Base-by-base conservation (phyloP, 37 sponge, comb jelly and placozoan species). In the Chondrosia reniformis region DNA sequence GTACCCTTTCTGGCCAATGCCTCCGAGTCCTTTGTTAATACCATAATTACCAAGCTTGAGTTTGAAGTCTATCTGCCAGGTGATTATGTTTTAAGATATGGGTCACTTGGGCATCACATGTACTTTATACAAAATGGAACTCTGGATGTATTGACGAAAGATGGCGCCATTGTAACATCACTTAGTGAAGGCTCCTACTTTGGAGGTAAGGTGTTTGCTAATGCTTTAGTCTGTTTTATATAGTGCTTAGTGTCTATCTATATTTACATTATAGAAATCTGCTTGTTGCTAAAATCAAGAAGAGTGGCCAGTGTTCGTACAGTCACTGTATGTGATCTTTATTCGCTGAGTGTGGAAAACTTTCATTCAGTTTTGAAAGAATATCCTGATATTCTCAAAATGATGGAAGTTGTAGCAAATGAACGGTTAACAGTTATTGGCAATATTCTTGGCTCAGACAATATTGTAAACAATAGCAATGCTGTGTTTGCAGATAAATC, bases 61-160 rank as follows among this genome's bases (percentile, higher is more conserved):
- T 87, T 82, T 46, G 88, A 87, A 5, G 88, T 87, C 61, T 87
- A 81, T 57, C 83, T 87, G 15, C 79, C 80, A 3, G 83, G 75
- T 7, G 83, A 87, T 27, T 74, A 31, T 66, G 78, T 87, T 44
- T 74, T 82, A 32, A 65, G 33, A 13, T 61, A 43, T 45, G 83
- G 82, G 1, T 44, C 57, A 31, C 40, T 83, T 9, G 88, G 30
- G 10, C 72, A 69, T 37, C 72, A 69, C 36, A 69, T 69, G 72
- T 69, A 69, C 72, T 69, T 69, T 34, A 37, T 69, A 4, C 72
- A 69, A 44, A 25, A 34, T 1, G 72, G 72, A 2, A 24, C 36
- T 34, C 15, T 69, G 72, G 72, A 69, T 38, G 78, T 87, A 4
- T 45, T 87, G 24, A 64, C 72, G 17, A 34, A 24, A 3, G 74